phyloP scores from a whole-genome alignment of 1,140 invertebrate genomes.

The Colletes gigas region DNA sequence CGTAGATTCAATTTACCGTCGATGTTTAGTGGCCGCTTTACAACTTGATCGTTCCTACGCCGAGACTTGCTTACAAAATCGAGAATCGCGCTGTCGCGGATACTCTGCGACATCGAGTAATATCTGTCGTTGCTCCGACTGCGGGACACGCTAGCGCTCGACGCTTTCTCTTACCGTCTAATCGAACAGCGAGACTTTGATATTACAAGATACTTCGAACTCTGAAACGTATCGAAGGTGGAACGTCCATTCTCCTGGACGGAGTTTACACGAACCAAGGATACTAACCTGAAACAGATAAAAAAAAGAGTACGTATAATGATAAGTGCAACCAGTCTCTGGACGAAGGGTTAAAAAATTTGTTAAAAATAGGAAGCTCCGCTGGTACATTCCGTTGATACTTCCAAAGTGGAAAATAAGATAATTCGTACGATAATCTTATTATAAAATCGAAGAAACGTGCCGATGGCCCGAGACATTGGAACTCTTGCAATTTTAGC shows the following conservation, averaged over 20 bases:
- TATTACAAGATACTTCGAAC: not conserved
- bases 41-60: not conserved
- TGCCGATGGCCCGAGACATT: not conserved
- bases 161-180: slow-evolving; percentile 13
- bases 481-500: not conserved
- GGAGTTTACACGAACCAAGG: slow-evolving; percentile 1
- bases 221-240: not conserved
- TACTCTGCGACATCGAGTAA: not conserved
- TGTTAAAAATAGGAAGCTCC: not conserved
- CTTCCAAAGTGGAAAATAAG: not conserved
- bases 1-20: not conserved
- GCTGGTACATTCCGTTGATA: not conserved
- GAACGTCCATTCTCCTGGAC: not conserved
- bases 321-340: not conserved
- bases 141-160: not conserved
- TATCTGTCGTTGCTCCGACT: not conserved
- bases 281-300: slow-evolving; percentile 27
- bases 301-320: slow-evolving; percentile 1
- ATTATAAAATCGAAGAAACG: not conserved
- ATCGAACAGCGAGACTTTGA: not conserved
- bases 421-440: not conserved
- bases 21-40: not conserved
- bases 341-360: not conserved
- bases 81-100: not conserved
- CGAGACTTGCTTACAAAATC: not conserved